Base-by-base conservation (phyloP, 2,797 vertebrate species). In the Chelon labrosus region DNA sequence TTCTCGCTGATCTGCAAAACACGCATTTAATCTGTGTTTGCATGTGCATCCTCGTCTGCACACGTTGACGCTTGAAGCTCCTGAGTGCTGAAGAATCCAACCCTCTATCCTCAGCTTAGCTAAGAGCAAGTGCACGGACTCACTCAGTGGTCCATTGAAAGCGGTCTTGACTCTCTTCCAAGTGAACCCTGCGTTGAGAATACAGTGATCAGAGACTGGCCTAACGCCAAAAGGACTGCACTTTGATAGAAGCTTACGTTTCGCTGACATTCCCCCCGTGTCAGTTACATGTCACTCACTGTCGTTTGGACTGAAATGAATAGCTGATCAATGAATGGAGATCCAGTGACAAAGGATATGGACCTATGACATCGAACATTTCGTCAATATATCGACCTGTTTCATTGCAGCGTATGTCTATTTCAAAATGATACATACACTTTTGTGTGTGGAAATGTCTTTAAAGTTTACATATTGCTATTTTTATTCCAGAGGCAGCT, bases 141-240 rank as follows among this genome's bases (percentile, higher is more conserved):
- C 38, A 65, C 55, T 63, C 44, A 44, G 53, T 31, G 42, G 8
- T 65, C 47, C 39, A 47, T 54, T 69, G 25, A 78, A 69, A 70
- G 55, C 60, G 20, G n/a, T 35, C 31, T 80, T 76, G 61, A 71
- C 58, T 14, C 0, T 9, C 35, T 64, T 82, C 41, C 61, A 79
- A 70, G 51, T 46, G 37, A 65, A 52, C 54, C 9, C 1, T 56
- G 49, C 3, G 65, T 49, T 35, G 60, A 79, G 49, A 17, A 58
- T 68, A 27, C 27, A 65, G 16, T 38, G 64, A 79, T 71, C 35
- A 74, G 74, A 58, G 57, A 50, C 38, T 41, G 59, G 55, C 63
- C 14, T 1, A 7, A 7, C 62, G 27, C 42, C 65, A 77, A 44
- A 59, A 27, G 19, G 60, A 20, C 4, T 60, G 6, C 17, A 22